Conservation (phyloP, 2,888 invertebrate species). For the Cephus spinipes region DNA sequence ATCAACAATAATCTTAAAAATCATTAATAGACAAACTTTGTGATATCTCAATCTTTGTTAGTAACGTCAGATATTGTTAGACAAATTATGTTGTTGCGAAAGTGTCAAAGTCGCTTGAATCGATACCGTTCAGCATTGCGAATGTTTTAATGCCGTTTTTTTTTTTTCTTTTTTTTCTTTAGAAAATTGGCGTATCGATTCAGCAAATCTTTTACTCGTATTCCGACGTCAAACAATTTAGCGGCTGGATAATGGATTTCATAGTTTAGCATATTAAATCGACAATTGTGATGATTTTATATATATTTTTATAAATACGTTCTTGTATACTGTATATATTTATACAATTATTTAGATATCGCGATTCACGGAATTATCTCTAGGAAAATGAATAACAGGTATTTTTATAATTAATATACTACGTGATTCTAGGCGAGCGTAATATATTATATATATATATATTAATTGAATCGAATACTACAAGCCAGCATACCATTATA, state of each 20-base stretch:
- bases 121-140: neutral
- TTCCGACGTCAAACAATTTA: neutral
- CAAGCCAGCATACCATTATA: neutral
- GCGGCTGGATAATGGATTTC: neutral
- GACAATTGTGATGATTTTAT: constrained; percentile 11
- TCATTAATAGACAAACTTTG: neutral
- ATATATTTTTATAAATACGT: constrained; percentile 9
- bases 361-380: neutral
- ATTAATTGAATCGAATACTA: neutral
- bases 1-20: neutral
- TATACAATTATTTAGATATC: constrained; percentile 1
- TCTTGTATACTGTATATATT: neutral
- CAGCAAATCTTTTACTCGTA: neutral
- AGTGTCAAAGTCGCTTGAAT: neutral
- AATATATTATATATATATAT: neutral
- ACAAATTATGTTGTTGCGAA: neutral
- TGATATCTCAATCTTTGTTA: neutral
- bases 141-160: neutral
- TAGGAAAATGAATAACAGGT: neutral
- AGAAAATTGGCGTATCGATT: neutral
- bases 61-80: neutral
- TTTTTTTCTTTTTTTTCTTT: neutral
- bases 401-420: constrained; percentile 4
- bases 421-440: neutral
- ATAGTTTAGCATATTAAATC: neutral